phyloP scores from a whole-genome alignment of 64 coral and sea anemone species.

The Platygyra sinensis region DNA sequence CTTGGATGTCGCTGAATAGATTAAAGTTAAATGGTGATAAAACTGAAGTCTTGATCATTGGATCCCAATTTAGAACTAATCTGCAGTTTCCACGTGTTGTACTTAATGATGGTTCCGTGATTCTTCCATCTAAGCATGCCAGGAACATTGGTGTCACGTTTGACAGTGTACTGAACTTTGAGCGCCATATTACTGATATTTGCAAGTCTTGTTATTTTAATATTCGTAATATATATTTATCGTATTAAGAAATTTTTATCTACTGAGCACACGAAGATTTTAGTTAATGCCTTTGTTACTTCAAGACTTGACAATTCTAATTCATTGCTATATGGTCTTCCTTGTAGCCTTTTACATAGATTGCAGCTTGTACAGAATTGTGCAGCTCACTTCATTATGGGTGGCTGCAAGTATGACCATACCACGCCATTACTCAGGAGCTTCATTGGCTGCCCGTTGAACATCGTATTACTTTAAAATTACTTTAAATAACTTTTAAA shows the following conservation, averaged over 20 bases:
- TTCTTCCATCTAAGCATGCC: conserved; percentile 14
- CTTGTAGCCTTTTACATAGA: not conserved
- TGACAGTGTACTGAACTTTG: conserved; percentile 11
- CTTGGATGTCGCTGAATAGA: conserved; percentile 7
- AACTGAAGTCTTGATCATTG: conserved; percentile 6
- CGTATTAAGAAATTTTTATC: too few species aligned
- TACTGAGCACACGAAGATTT: too few species aligned
- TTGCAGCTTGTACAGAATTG: not conserved
- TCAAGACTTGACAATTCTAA: not conserved
- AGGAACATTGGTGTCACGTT: conserved; percentile 17
- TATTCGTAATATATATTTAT: not conserved
- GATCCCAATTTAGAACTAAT: not conserved
- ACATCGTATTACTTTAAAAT: not conserved
- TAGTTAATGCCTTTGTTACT: too few species aligned
- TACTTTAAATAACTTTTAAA: conserved; percentile 8
- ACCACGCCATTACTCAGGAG: conserved; percentile 11
- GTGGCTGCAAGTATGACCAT: not conserved
- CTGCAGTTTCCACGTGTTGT: conserved; percentile 18
- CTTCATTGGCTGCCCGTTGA: conserved; percentile 12
- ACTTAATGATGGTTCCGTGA: conserved; percentile 21
- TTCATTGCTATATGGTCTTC: conserved; percentile 6
- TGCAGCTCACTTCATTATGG: not conserved
- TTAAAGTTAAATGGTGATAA: not conserved
- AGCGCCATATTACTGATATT: conserved; percentile 12
- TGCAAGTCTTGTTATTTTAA: conserved; percentile 16